phyloP scores from a whole-genome alignment of 2,797 vertebrate species.

The Lophotriccus pileatus region DNA sequence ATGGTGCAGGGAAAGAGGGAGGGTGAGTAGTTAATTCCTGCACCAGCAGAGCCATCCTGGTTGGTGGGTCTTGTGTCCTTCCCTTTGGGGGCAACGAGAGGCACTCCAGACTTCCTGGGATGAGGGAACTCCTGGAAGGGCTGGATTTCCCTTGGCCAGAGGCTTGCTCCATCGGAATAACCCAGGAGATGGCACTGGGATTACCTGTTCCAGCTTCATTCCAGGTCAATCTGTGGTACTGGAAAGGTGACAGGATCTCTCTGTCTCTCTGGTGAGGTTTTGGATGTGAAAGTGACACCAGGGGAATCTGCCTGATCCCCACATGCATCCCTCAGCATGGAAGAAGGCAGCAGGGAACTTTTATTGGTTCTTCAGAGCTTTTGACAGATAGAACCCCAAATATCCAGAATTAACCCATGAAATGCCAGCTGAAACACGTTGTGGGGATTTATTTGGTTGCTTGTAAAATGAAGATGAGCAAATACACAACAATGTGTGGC shows the following conservation, averaged over 20 bases:
- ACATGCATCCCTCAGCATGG: accelerated
- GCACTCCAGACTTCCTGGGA: neutral
- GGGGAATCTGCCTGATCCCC: neutral
- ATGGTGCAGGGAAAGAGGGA: neutral
- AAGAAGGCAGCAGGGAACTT: neutral
- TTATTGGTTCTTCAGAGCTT: neutral
- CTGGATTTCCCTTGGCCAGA: neutral
- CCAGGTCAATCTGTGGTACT: neutral
- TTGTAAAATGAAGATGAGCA: neutral
- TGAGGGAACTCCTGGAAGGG: neutral
- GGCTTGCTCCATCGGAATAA: neutral
- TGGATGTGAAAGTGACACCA: neutral
- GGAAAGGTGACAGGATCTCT: neutral
- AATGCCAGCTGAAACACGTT: accelerated
- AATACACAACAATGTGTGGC: accelerated
- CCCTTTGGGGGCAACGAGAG: neutral
- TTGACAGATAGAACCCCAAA: neutral
- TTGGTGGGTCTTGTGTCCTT: neutral
- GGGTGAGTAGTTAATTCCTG: neutral
- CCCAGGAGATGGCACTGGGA: neutral
- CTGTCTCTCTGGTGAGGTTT: neutral
- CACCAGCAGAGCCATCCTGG: neutral
- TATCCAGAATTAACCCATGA: neutral
- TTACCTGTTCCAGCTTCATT: neutral
- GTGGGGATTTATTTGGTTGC: neutral